Evolutionary conservation across 2,113 vertebrate species (phyloP), one percentile per base, ranked within the genome.

Genomic region (Paracanthobrama guichenoti): DNA sequence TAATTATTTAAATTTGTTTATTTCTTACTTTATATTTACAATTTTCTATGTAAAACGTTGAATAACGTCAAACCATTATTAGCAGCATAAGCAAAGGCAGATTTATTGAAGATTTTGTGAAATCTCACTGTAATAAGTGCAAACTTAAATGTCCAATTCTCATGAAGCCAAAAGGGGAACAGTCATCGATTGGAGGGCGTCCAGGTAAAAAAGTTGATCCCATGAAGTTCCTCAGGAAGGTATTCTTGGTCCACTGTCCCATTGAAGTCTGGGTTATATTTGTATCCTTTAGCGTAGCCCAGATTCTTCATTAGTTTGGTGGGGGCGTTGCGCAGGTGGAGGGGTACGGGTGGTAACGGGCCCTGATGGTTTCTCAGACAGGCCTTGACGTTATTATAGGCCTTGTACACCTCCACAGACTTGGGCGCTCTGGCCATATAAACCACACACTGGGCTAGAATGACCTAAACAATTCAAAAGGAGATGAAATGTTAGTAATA

Each of bases 241-340:
- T 98, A 98, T 31, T 96, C 94, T 91, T 99, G 98, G 11, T 97
- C 93, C 57, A 97, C 95, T 0, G 95, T 93, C 24, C 88, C 79
- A 0, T 90, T 94, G 92, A 95, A 97, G 78, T 90, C 85, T 7
- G 97, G 97, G 86, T 97, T 98, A 67, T 99, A 98, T 85, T 97
- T 97, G 91, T 99, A 99, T 86, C 94, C 97, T 92, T 96, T 95
- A 8, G 93, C 94, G 1, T 98, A 98, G 87, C 96, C 98, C 83
- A 99, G 84, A 10, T 96, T 91, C 91, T 97, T 98, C 97, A 98
- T 97, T 24, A 99, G 95, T 81, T 83, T 94, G 62, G 97, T 98
- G 59, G 98, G 94, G 0, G 97, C 97, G 0, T 99, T 99, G 83
- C 98, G 95, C 46, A 99, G 94, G 89, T 99, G 98, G 88, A 99